phyloP scores from a whole-genome alignment of 2,113 vertebrate species.

The Chaetura pelagica region DNA sequence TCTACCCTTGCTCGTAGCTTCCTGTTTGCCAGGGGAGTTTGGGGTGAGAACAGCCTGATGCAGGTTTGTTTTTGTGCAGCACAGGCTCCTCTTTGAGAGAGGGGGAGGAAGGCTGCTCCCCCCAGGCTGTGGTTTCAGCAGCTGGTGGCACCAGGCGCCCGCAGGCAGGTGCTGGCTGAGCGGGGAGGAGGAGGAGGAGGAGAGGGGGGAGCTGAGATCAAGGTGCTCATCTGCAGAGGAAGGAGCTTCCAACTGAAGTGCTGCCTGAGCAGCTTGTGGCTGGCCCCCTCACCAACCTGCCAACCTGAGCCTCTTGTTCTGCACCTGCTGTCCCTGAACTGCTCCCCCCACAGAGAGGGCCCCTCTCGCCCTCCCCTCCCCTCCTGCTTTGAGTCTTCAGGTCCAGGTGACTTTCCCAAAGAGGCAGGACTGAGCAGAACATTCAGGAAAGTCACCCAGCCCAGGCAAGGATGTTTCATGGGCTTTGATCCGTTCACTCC shows the following conservation, averaged over 20 bases:
- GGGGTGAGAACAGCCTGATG: not conserved
- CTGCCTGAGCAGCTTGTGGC: not conserved
- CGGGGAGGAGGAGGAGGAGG: not conserved
- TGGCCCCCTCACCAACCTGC: not conserved
- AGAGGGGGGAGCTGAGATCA: not conserved
- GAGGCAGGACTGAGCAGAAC: not conserved
- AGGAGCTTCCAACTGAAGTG: constrained; percentile 39
- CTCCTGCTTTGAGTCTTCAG: not conserved
- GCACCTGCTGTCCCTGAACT: not conserved
- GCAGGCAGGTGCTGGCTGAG: not conserved
- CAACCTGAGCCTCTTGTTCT: rapidly evolving
- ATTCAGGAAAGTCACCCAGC: not conserved
- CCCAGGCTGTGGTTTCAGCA: constrained; percentile 20
- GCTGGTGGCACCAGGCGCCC: not conserved
- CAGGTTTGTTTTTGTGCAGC: not conserved
- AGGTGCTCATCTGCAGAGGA: constrained; percentile 26
- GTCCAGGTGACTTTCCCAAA: not conserved
- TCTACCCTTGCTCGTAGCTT: rapidly evolving
- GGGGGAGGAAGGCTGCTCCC: not conserved
- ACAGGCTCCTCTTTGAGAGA: not conserved
- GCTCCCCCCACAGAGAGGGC: rapidly evolving
- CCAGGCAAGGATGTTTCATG: not conserved
- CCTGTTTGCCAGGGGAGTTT: not conserved
- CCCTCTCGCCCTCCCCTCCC: rapidly evolving
- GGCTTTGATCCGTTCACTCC: not conserved